Evolutionary conservation across 1,140 invertebrate genomes (phyloP).

Genomic region (Panonychus citri): DNA sequence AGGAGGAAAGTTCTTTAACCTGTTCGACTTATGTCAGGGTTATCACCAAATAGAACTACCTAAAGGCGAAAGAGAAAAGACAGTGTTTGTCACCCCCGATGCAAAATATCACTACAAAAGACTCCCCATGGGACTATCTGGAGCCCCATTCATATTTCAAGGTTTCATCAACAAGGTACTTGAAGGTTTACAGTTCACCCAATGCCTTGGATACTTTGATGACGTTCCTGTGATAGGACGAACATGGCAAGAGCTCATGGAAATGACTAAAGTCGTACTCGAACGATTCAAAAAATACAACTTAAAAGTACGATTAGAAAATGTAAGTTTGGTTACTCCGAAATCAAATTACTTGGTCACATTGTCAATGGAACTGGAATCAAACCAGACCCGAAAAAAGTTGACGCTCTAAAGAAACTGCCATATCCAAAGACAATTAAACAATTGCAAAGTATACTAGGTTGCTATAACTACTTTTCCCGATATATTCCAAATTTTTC

Average conservation of each 20-base stretch:
- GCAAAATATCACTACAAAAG: constrained; percentile 21
- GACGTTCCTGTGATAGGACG: background rate
- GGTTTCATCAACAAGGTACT: background rate
- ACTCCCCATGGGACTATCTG: background rate
- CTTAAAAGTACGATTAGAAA: background rate
- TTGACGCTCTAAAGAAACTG: background rate
- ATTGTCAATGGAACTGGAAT: background rate
- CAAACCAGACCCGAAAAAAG: background rate
- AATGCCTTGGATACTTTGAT: background rate
- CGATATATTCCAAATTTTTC: background rate
- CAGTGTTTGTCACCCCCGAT: constrained; percentile 23
- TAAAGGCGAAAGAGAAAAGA: constrained; percentile 3
- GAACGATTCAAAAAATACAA: background rate
- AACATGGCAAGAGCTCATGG: background rate
- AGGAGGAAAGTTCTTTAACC: background rate
- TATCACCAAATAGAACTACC: constrained; percentile 9
- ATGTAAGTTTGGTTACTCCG: background rate
- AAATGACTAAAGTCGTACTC: background rate
- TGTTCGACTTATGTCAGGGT: constrained; percentile 9
- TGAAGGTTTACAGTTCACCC: background rate
- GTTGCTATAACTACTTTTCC: background rate
- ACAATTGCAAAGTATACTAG: background rate
- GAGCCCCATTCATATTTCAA: background rate
- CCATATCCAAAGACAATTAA: background rate
- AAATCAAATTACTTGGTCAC: background rate